Evolutionary conservation across 2,888 invertebrate species (phyloP), one percentile per base, ranked within the genome.

Genomic region (Catocala sponsa): DNA sequence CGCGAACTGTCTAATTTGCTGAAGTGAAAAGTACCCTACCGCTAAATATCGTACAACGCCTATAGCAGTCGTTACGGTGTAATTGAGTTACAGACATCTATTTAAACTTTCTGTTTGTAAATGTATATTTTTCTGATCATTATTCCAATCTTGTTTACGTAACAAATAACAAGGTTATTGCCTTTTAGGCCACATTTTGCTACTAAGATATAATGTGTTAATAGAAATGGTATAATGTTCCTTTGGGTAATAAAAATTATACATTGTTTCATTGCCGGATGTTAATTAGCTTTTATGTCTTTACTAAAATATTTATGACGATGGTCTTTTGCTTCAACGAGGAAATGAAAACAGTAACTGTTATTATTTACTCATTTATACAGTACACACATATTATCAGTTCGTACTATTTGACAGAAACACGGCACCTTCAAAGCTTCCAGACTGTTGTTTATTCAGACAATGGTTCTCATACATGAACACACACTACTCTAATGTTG

Each of bases 131-230:
- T 25, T 55, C 43, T 11, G 6, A 33, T 42, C 11, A 13, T 42
- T 42, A 56, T 10, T 49, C 42, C 42, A 42, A 56, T 42, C 41
- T 12, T 38, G n/a, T 56, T 55, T 41, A 56, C 11, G 42, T 42
- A 56, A 42, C 11, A 42, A 33, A 55, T 5, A 44, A 53, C 1
- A 25, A 25, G 2, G 33, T 44, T 33, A 10, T 33, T 43, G 43
- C 12, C 5, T 12, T n/a, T 25, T 53, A 43, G 53, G 35, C 2
- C 25, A 25, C 25, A 25, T 25, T 2, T 25, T 25, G 25, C 1
- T 25, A 42, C 42, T 25, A 48, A 12, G 48, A 56, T 49, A 48
- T 41, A 42, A 42, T 42, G 42, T 11, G 42, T 42, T 56, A 56
- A 49, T 25, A 38, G 32, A 10, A 32, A 25, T 4, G 25, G 25